phyloP scores from a whole-genome alignment of 2,888 invertebrate genomes.

The Selenia dentaria region DNA sequence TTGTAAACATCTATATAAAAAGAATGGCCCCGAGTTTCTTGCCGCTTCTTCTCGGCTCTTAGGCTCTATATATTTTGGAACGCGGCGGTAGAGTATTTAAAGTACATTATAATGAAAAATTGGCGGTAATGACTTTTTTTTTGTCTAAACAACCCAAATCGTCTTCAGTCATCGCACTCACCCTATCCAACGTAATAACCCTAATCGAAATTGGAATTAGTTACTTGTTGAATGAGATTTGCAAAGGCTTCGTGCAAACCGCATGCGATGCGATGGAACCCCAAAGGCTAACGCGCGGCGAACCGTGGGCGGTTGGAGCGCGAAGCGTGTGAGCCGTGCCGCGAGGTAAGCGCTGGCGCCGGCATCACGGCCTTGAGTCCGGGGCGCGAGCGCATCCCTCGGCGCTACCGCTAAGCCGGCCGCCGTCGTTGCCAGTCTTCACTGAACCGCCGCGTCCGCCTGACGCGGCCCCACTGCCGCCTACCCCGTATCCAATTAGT shows the following conservation, averaged over 20 bases:
- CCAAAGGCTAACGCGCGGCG: conserved; percentile 27
- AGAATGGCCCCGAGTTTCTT: no score
- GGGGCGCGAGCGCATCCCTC: conserved; percentile 58
- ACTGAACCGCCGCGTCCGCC: conserved; percentile 78
- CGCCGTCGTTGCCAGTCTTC: conserved; percentile 63
- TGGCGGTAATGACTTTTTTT: no score
- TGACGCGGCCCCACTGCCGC: conserved; percentile 74
- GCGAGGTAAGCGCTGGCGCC: conserved; percentile 40
- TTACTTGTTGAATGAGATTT: neutral
- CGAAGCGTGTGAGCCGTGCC: conserved; percentile 27
- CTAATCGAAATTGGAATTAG: neutral
- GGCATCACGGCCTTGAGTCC: conserved; percentile 49
- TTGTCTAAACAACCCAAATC: no score
- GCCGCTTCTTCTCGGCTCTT: no score
- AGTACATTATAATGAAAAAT: no score
- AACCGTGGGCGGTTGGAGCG: conserved; percentile 32
- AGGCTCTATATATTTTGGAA: no score
- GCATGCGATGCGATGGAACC: conserved; percentile 25
- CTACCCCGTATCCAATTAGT: conserved; percentile 39
- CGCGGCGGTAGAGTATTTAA: no score
- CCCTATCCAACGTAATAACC: no score
- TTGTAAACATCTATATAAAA: no score
- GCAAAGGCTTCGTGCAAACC: conserved; percentile 11
- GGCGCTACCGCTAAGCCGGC: conserved; percentile 41
- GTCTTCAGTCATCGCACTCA: no score